Evolutionary conservation across 2,888 invertebrate genomes (phyloP).

Genomic region (Corbicula japonica): DNA sequence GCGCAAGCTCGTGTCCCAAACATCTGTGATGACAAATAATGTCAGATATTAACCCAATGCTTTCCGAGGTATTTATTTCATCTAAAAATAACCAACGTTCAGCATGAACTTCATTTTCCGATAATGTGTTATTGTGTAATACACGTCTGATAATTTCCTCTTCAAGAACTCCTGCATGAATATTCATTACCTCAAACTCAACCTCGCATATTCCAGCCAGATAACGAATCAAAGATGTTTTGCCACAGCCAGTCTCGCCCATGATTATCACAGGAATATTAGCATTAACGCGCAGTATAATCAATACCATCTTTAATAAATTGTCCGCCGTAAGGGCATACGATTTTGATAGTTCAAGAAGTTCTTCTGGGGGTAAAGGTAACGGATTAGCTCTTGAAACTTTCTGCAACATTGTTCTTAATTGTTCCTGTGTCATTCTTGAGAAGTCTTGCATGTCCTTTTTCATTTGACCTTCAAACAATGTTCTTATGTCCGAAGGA

Average conservation of each 20-base stretch:
- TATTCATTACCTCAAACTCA: conserved; percentile 65
- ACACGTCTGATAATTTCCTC: conserved; percentile 53
- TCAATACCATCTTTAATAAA: conserved; percentile 75
- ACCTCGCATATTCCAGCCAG: conserved; percentile 68
- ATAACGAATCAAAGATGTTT: conserved; percentile 74
- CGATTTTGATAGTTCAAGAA: conserved; percentile 39
- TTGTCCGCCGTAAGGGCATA: conserved; percentile 77
- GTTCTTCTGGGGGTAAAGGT: conserved; percentile 10
- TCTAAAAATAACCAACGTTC: conserved; percentile 74
- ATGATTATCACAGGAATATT: conserved; percentile 74
- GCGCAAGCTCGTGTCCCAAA: conserved; percentile 61
- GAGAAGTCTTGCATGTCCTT: conserved; percentile 54
- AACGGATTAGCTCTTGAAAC: conserved; percentile 51
- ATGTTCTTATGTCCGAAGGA: conserved; percentile 48
- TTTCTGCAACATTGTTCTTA: conserved; percentile 58
- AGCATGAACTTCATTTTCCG: conserved; percentile 26
- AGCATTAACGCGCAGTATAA: conserved; percentile 68
- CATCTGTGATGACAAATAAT: conserved; percentile 70
- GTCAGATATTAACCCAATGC: conserved; percentile 69
- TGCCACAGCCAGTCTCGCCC: conserved; percentile 80
- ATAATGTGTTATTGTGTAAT: conserved; percentile 34
- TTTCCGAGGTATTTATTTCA: conserved; percentile 77
- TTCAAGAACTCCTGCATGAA: conserved; percentile 73
- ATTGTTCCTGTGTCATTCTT: conserved; percentile 36
- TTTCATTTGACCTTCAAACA: conserved; percentile 74